Conservation (phyloP, 2,113 vertebrate species). For the Desmodus rotundus region DNA sequence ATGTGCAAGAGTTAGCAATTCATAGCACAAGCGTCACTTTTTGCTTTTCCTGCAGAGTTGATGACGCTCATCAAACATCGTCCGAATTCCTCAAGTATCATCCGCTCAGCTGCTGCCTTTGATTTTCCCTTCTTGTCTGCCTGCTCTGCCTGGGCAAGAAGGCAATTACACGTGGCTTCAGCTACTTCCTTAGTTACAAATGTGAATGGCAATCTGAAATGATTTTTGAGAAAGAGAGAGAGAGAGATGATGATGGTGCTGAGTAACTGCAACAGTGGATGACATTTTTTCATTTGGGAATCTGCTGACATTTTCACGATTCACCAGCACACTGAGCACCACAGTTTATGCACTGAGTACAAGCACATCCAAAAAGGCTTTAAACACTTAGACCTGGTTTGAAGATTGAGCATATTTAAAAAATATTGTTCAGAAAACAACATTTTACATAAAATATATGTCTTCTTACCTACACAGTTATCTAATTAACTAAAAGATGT, state of each 20-base stretch:
- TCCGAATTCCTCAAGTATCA: slow-evolving; percentile 98
- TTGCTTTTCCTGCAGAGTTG: slow-evolving; percentile 95
- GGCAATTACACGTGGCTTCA: slow-evolving; percentile 95
- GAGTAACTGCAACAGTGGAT: background rate
- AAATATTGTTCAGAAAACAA: background rate
- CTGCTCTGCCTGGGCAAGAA: slow-evolving; percentile 93
- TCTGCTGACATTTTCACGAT: background rate
- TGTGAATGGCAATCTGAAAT: slow-evolving; percentile 92
- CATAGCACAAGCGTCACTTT: slow-evolving; percentile 92
- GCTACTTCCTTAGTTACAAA: slow-evolving; percentile 98
- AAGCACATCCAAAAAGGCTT: background rate
- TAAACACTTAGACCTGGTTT: background rate
- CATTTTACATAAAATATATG: background rate
- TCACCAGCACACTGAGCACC: background rate
- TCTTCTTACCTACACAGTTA: background rate
- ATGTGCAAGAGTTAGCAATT: slow-evolving; percentile 85
- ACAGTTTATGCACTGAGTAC: background rate
- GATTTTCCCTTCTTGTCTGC: slow-evolving; percentile 90
- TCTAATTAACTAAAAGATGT: background rate
- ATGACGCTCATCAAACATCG: slow-evolving; percentile 97
- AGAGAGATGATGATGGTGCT: background rate
- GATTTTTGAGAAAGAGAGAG: background rate
- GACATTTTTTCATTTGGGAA: background rate
- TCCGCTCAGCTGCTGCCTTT: slow-evolving; percentile 89
- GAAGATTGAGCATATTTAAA: background rate